A percentile compares a stretch with the other conserved stretches of the same genome.
These are phyloP conservation scores for Danio choprae DNA, from an alignment of 2,797 vertebrate species.

Conservation along the genomic window DNA sequence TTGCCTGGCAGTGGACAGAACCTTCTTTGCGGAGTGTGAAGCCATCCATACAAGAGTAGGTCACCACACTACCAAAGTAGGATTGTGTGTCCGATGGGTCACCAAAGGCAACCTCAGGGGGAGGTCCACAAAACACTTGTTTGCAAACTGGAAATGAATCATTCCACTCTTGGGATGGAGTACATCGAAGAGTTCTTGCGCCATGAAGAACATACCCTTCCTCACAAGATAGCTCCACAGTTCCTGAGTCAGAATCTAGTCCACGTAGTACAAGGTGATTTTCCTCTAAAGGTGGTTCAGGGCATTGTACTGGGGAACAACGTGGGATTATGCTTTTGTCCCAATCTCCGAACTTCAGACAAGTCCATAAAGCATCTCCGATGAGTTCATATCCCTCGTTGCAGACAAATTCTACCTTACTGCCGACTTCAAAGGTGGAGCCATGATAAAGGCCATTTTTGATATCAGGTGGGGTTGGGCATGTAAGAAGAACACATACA, in stretches of 20 bases:
- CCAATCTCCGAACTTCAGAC: slow-evolving; percentile 92
- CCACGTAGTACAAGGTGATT: slow-evolving; percentile 89
- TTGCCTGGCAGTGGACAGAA: slow-evolving; percentile 82
- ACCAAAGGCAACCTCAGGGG: slow-evolving; percentile 88
- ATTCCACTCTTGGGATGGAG: slow-evolving; percentile 90
- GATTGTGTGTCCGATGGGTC: slow-evolving; percentile 74
- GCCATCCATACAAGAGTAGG: slow-evolving; percentile 90
- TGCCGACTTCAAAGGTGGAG: slow-evolving; percentile 86
- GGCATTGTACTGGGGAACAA: slow-evolving; percentile 90
- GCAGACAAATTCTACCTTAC: slow-evolving; percentile 89
- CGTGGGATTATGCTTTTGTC: slow-evolving; percentile 81
- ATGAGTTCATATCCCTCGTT: slow-evolving; percentile 90
- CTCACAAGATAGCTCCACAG: slow-evolving; percentile 89
- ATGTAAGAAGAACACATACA: slow-evolving; percentile 86
- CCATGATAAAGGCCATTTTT: slow-evolving; percentile 83
- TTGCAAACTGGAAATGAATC: slow-evolving; percentile 93
- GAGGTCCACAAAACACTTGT: slow-evolving; percentile 83
- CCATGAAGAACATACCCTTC: slow-evolving; percentile 89
- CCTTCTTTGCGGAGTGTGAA: slow-evolving; percentile 84
- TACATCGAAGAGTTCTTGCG: slow-evolving; percentile 84
- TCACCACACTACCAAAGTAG: slow-evolving; percentile 83
- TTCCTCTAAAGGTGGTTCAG: slow-evolving; percentile 89
- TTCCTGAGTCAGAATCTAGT: slow-evolving; percentile 81
- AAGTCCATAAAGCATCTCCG: slow-evolving; percentile 90
- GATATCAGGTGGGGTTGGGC: slow-evolving; percentile 85